These are phyloP conservation scores for Magallana angulata DNA, from an alignment of 1,140 invertebrate genomes.

Conservation along the genomic window DNA sequence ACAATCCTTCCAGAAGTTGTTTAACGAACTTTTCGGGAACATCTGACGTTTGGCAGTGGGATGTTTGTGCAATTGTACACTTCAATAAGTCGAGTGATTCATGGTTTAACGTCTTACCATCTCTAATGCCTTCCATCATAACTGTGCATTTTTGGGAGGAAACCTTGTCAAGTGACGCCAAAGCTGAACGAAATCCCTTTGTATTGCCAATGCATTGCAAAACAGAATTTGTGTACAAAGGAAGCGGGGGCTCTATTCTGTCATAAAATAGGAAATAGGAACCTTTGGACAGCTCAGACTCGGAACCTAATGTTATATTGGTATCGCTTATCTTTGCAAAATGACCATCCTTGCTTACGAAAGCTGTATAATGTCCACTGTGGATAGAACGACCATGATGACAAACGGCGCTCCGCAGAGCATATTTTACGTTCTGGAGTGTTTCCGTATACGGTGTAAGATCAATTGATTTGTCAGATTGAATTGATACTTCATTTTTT, in stretches of 20 bases:
- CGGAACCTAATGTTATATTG: background rate
- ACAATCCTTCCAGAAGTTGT: background rate
- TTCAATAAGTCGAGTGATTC: too few species aligned
- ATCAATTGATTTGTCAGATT: background rate
- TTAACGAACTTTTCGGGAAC: background rate
- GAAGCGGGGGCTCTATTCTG: background rate
- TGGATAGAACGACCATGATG: too few species aligned
- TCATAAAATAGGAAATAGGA: background rate
- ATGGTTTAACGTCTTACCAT: too few species aligned
- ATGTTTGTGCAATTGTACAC: too few species aligned
- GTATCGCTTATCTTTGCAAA: background rate
- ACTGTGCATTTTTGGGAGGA: too few species aligned
- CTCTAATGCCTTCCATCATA: too few species aligned
- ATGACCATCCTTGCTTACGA: too few species aligned
- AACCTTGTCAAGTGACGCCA: background rate
- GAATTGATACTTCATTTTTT: too few species aligned
- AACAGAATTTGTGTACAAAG: background rate
- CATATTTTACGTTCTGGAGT: background rate
- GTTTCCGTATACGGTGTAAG: background rate
- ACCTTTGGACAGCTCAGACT: background rate
- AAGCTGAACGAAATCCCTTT: background rate
- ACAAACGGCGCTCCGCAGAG: too few species aligned
- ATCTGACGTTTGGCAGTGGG: too few species aligned
- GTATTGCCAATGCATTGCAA: background rate
- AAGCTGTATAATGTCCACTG: too few species aligned